Base-by-base conservation (phyloP, 1,140 invertebrate species). In the Neoseiulus cucumeris region DNA sequence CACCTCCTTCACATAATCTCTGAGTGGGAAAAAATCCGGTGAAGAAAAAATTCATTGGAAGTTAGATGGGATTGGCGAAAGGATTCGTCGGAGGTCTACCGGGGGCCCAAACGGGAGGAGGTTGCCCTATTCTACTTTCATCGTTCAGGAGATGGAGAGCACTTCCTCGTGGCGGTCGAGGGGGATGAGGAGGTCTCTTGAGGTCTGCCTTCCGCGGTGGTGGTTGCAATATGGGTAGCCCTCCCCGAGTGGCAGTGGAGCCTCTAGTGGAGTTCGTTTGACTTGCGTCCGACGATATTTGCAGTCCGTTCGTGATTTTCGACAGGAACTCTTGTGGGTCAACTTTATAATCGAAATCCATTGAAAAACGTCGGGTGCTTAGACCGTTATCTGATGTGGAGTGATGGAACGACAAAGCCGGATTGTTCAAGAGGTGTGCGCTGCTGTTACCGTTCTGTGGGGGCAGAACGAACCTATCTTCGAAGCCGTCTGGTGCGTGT, bases 61-160 rank as follows among this genome's bases (percentile, higher is more conserved):
- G 33, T 39, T 9, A 39, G 4, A 39, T 39, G 4, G 33, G 33
- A 39, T 39, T 39, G 33, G 33, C 33, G 33, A 39, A 39, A 39
- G 33, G 33, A 39, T 39, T 39, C 4, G 33, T 39, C 9, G 33
- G 33, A 4, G 33, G 33, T 39, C 33, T 39, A 39, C 33, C 9
- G 9, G 33, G 33, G 4, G 33, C 33, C 33, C 33, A 39, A 39
- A 39, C 33, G 9, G 33, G 33, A 39, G 33, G 33, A 39, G 33
- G 33, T 9, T 39, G 33, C 9, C 33, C 33, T 39, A 39, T 6
- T 39, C 33, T 59, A 4, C 14, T 59, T 25, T 25, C 51, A 6
- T 59, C 51, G 33, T 59, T 59, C 22, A 59, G 22, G 25, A 59
- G 51, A 25, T 59, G 51, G 22, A 59, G 51, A 20, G 33, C 51